Conservation (phyloP, 2,113 vertebrate genomes). For the Eleginops maclovinus region DNA sequence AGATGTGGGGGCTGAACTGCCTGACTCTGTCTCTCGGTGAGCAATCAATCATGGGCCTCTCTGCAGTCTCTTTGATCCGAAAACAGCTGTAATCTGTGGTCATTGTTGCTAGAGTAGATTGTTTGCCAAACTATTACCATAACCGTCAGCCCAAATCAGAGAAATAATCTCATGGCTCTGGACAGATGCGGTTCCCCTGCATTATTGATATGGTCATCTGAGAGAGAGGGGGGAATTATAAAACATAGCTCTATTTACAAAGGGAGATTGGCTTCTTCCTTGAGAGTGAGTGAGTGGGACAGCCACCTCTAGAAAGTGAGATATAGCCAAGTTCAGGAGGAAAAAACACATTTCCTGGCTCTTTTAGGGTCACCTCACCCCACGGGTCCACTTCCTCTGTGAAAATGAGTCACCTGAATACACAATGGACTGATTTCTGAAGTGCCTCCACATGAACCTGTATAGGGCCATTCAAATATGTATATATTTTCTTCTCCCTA, state of each 20-base stretch:
- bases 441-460: constrained; percentile 67
- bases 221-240: constrained; percentile 96
- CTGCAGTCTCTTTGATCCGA: constrained; percentile 89
- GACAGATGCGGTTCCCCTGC: constrained; percentile 96
- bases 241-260: constrained; percentile 99
- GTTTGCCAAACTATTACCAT: constrained; percentile 99
- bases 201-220: constrained; percentile 98
- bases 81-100: constrained; percentile 97
- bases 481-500: constrained; percentile 63
- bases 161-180: constrained; percentile 97
- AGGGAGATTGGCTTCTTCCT: constrained; percentile 98
- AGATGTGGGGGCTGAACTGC: constrained; percentile 85
- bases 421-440: constrained; percentile 82
- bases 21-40: constrained; percentile 86
- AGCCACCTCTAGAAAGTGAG: constrained; percentile 95
- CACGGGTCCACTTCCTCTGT: constrained; percentile 80
- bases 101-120: constrained; percentile 96
- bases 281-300: constrained; percentile 94
- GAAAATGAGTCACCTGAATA: constrained; percentile 85
- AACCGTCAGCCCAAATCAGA: constrained; percentile 98
- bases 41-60: constrained; percentile 93
- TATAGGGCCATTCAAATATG: constrained; percentile 75
- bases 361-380: constrained; percentile 89
- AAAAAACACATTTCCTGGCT: constrained; percentile 86
- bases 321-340: constrained; percentile 91